Conservation (phyloP, 2,888 invertebrate species). For the Epirrita christyi region DNA sequence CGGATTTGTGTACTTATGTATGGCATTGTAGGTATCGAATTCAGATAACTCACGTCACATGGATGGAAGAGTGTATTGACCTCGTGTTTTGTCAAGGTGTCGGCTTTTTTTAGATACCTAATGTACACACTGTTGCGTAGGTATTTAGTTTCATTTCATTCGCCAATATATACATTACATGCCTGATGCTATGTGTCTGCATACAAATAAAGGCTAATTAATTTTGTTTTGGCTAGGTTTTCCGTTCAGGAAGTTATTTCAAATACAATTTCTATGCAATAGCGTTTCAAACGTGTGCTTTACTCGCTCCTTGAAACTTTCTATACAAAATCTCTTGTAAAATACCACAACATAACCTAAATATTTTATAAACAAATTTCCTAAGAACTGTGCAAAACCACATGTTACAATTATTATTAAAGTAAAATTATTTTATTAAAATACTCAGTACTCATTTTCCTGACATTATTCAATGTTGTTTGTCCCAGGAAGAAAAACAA, state of each 20-base stretch:
- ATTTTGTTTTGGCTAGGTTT: slow-evolving; percentile 4
- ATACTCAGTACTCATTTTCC: no score
- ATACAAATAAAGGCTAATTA: not conserved
- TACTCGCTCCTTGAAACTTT: not conserved
- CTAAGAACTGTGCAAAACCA: not conserved
- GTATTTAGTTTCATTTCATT: slow-evolving; percentile 59
- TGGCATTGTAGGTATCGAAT: slow-evolving; percentile 38
- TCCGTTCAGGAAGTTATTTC: not conserved
- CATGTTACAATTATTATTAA: no score
- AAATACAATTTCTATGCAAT: not conserved
- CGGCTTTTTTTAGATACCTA: slow-evolving; percentile 84
- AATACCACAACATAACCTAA: slow-evolving; percentile 25
- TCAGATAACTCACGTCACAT: slow-evolving; percentile 73
- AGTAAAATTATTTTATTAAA: no score
- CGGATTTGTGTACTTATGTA: slow-evolving; percentile 27
- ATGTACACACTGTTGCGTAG: slow-evolving; percentile 78
- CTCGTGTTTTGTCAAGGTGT: slow-evolving; percentile 85
- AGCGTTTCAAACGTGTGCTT: not conserved
- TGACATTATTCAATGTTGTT: not conserved
- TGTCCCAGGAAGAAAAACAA: not conserved
- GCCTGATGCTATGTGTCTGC: slow-evolving; percentile 16
- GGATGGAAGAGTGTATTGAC: slow-evolving; percentile 83
- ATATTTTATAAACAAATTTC: not conserved
- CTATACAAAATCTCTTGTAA: not conserved
- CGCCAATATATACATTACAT: slow-evolving; percentile 57